phyloP scores from a whole-genome alignment of 2,797 vertebrate genomes.

The Sarcoramphus papa region DNA sequence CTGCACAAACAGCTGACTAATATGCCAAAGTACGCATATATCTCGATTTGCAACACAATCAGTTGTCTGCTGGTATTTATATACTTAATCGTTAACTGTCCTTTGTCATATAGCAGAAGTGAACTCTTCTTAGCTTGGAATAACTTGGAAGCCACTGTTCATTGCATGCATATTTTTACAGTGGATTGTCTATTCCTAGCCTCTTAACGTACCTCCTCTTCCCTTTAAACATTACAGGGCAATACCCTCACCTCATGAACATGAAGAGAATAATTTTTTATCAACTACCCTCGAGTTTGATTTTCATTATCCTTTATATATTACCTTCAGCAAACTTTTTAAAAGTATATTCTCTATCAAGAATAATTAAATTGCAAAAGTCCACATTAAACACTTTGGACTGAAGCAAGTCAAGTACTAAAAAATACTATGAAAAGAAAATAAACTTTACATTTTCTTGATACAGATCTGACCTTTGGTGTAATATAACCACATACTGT shows the following conservation, averaged over 20 bases:
- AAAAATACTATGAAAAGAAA: not conserved
- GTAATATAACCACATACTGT: constrained; percentile 14
- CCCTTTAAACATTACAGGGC: not conserved
- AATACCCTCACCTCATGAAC: not conserved
- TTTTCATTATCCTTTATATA: not conserved
- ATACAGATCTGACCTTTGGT: constrained; percentile 35
- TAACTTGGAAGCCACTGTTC: not conserved
- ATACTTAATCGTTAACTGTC: not conserved
- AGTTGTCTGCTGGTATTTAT: not conserved
- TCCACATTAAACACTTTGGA: not conserved
- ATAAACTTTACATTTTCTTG: constrained; percentile 7
- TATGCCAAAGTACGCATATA: not conserved
- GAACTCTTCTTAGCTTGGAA: not conserved
- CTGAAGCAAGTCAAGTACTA: not conserved
- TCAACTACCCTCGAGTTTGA: not conserved
- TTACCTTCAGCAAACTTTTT: not conserved
- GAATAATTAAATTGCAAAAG: not conserved
- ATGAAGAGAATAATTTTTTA: not conserved
- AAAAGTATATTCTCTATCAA: not conserved
- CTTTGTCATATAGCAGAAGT: not conserved
- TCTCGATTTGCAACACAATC: not conserved
- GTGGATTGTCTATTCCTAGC: not conserved
- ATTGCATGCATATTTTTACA: not conserved
- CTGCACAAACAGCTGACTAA: not conserved
- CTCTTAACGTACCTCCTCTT: not conserved